These are phyloP conservation scores for Cardiocondyla obscurior DNA, from an alignment of 1,140 invertebrate genomes.

Conservation along the genomic window DNA sequence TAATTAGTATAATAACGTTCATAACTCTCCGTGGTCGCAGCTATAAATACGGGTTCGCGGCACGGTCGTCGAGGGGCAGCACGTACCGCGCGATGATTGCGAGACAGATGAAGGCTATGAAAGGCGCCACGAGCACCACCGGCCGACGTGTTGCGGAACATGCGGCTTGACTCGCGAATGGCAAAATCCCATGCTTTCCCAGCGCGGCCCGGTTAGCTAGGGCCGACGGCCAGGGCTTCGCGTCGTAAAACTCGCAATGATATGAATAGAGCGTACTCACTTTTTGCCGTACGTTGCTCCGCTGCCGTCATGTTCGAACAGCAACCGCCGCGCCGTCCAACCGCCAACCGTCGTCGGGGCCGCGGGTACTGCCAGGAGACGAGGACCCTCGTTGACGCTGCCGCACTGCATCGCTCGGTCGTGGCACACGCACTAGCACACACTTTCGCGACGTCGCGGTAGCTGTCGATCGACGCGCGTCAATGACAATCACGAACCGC, in stretches of 20 bases:
- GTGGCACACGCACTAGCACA: neutral
- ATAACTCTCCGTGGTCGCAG: neutral
- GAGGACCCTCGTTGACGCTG: too few relatives aligned
- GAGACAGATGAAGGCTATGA: neutral
- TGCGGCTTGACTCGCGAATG: slow-evolving; percentile 33
- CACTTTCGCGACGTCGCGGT: neutral
- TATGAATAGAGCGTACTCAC: slow-evolving; percentile 5
- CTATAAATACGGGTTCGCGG: neutral
- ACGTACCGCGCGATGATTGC: neutral
- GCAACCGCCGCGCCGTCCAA: slow-evolving; percentile 31
- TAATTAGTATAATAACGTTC: neutral
- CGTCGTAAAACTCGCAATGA: neutral
- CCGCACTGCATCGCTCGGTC: too few relatives aligned
- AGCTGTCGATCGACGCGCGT: neutral
- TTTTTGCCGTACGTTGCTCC: neutral
- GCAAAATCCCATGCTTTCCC: slow-evolving; percentile 15
- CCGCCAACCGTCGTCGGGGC: slow-evolving; percentile 46
- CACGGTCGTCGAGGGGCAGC: slow-evolving; percentile 1
- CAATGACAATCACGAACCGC: neutral
- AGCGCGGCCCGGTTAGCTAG: too few relatives aligned
- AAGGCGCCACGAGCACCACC: slow-evolving; percentile 62
- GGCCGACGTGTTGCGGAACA: slow-evolving; percentile 62
- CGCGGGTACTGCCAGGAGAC: slow-evolving; percentile 1
- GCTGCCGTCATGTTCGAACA: slow-evolving; percentile 31
- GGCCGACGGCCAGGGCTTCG: neutral